Conservation (phyloP, 2,113 vertebrate species). For the Trachemys scripta region DNA sequence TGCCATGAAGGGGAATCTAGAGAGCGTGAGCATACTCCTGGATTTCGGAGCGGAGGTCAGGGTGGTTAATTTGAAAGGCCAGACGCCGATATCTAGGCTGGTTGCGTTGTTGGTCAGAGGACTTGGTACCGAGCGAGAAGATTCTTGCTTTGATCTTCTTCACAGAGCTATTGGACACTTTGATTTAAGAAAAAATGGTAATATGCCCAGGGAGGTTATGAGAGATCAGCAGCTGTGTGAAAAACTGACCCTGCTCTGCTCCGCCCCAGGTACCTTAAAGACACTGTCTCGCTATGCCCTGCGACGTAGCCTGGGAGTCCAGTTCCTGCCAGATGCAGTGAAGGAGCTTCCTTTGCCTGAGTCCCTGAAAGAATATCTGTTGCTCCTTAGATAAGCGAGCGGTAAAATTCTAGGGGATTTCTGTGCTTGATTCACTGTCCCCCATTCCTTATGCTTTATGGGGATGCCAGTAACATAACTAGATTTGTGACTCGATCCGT, state of each 20-base stretch:
- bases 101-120: constrained; percentile 91
- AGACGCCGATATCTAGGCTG: constrained; percentile 91
- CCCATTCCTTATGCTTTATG: background rate
- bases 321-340: constrained; percentile 90
- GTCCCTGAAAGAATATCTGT: constrained; percentile 91
- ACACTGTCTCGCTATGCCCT: constrained; percentile 88
- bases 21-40: constrained; percentile 91
- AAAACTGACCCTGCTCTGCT: constrained; percentile 86
- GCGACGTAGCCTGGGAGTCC: constrained; percentile 88
- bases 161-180: constrained; percentile 88
- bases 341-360: constrained; percentile 92
- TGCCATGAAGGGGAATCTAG: constrained; percentile 96
- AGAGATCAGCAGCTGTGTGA: constrained; percentile 92
- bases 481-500: background rate
- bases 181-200: constrained; percentile 88
- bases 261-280: constrained; percentile 87
- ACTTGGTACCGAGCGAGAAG: constrained; percentile 91
- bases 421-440: accelerated
- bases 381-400: constrained; percentile 83
- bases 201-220: constrained; percentile 89
- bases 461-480: accelerated
- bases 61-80: constrained; percentile 93
- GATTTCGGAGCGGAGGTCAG: constrained; percentile 92
- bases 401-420: no score
- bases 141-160: constrained; percentile 92